Conservation (phyloP, 2,888 invertebrate species). For the Agrochola lychnidis region DNA sequence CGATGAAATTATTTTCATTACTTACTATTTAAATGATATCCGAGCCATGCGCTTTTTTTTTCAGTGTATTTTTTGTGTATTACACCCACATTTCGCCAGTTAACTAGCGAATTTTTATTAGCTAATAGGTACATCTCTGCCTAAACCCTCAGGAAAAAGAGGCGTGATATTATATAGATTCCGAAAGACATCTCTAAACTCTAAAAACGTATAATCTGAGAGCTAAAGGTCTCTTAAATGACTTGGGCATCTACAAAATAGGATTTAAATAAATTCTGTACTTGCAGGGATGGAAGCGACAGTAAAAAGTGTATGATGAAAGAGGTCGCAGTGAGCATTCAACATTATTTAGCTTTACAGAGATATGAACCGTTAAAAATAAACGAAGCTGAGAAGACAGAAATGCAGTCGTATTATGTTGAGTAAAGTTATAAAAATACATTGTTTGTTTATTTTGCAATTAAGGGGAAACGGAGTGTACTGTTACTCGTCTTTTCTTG, state of each 20-base stretch:
- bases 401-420: slow-evolving; percentile 2
- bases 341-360: neutral
- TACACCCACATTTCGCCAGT: no score
- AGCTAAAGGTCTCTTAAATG: neutral
- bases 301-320: neutral
- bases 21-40: neutral
- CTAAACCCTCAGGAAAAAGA: neutral
- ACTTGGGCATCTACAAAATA: neutral
- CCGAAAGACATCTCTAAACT: neutral
- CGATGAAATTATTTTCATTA: neutral
- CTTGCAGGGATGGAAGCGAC: neutral
- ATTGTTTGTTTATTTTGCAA: slow-evolving; percentile 31
- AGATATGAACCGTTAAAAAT: neutral
- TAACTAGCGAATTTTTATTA: neutral
- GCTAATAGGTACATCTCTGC: neutral
- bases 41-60: neutral
- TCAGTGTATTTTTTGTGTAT: neutral
- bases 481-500: neutral
- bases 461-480: slow-evolving; percentile 1
- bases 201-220: neutral
- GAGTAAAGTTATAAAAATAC: neutral
- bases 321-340: no score
- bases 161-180: neutral
- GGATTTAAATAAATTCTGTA: neutral
- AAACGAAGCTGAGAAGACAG: neutral